A percentile compares a stretch with the other conserved stretches of the same genome.
Conservation (phyloP, 2,113 vertebrate species). For the Microcebus lehilahytsara region DNA sequence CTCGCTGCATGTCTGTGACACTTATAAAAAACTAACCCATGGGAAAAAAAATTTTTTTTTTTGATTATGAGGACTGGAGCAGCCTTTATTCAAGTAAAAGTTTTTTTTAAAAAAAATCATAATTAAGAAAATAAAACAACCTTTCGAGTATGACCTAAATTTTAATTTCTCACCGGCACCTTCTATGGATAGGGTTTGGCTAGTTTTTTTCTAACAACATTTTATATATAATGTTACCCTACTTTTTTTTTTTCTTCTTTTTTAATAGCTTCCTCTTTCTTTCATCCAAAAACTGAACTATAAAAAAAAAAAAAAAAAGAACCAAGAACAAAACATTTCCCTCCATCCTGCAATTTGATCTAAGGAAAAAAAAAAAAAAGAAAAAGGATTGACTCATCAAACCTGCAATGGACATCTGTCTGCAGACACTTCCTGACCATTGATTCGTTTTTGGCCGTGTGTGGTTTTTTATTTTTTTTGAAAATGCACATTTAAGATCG, state of each 20-base stretch:
- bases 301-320: conserved; percentile 6
- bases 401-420: conserved; percentile 72
- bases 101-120: not conserved
- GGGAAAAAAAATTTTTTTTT: conserved; percentile 71
- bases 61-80: conserved; percentile 62
- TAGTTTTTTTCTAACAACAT: conserved; percentile 73
- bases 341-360: conserved; percentile 81
- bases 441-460: conserved; percentile 85
- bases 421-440: conserved; percentile 77
- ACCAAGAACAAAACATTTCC: conserved; percentile 71
- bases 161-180: conserved; percentile 77
- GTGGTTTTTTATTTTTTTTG: not conserved
- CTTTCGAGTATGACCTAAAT: conserved; percentile 56
- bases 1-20: conserved; percentile 81
- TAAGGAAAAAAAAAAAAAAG: not conserved
- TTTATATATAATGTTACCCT: conserved; percentile 68
- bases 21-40: conserved; percentile 76
- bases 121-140: conserved; percentile 19
- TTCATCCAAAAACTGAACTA: conserved; percentile 72
- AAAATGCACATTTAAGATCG: conserved; percentile 76
- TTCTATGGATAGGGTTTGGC: conserved; percentile 73
- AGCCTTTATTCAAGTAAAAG: conserved; percentile 78
- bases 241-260: conserved; percentile 43
- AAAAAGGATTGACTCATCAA: conserved; percentile 77
- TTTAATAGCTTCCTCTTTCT: conserved; percentile 73